Base-by-base conservation (phyloP, 2,113 vertebrate species). In the Cynocephalus volans region DNA sequence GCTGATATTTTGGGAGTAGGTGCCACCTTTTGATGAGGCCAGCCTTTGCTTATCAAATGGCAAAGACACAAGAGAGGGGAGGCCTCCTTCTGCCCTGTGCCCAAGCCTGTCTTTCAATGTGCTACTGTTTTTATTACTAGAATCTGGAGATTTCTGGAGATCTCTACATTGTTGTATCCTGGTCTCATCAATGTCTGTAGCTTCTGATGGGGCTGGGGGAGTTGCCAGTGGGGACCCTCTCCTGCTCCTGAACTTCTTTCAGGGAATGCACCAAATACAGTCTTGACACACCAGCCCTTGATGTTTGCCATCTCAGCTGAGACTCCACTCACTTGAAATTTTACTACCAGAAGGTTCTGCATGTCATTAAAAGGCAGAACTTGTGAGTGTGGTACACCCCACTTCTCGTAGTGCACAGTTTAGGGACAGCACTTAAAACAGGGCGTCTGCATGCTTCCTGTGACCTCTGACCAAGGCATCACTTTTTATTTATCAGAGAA, bases 161-260 rank as follows among this genome's bases (percentile, higher is more conserved):
- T 28, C 14, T 26, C 45, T n/a, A 6, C 14, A 21, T 0, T 21
- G 33, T 13, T 4, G 8, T 24, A 1, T 23, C 36, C 10, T 36
- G 13, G 45, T 64, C 77, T 73, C 21, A 21, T 2, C n/a, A 13
- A 24, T 90, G 13, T 80, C 21, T 58, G 77, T 4, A 28, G 50
- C 48, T 36, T 76, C 45, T 41, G 13, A 41, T 41, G 41, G 41
- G 41, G 41, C 41, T 28, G 3, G 13, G 9, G 1, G 28, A 50
- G 14, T 64, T 41, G 26, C 19, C 23, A 5, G 13, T 17, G 4
- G 17, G 7, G 45, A 21, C 28, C 10, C 2, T 26, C 70, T 82
- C 28, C 10, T 85, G 8, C 17, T 52, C 56, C 19, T 26, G 48
- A 48, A 41, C 31, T n/a, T 85, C 50, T 31, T 84, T 70, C 14